A percentile compares a stretch with the other conserved stretches of the same genome.
Evolutionary conservation across 2,797 vertebrate genomes (phyloP).

Genomic region (Neoniphon sammara): DNA sequence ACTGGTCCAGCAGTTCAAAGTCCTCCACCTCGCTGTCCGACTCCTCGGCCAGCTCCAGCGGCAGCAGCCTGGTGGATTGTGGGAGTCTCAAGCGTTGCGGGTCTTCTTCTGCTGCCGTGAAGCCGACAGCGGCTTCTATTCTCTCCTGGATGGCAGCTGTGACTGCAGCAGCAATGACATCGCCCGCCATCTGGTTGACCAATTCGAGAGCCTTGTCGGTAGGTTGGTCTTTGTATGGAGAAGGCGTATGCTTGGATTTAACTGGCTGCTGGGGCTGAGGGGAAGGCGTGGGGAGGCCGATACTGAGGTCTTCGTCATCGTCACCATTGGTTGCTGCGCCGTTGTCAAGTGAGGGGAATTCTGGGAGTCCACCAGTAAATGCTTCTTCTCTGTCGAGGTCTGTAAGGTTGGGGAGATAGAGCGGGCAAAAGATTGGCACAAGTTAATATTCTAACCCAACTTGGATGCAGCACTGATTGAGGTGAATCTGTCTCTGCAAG

Average conservation of each 20-base stretch:
- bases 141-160: constrained; percentile 92
- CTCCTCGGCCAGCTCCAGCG: constrained; percentile 84
- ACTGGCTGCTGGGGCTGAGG: constrained; percentile 35
- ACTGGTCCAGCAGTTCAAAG: constrained; percentile 98
- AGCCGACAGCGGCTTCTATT: constrained; percentile 76
- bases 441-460: too few relatives aligned
- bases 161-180: constrained; percentile 88
- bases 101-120: not conserved
- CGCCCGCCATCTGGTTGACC: constrained; percentile 87
- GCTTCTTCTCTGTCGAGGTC: constrained; percentile 93
- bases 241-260: constrained; percentile 55
- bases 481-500: too few relatives aligned
- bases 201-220: constrained; percentile 79
- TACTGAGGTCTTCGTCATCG: constrained; percentile 89
- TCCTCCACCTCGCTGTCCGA: constrained; percentile 96
- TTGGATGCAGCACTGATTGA: too few relatives aligned
- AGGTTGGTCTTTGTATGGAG: constrained; percentile 70
- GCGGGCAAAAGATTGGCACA: not conserved
- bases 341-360: constrained; percentile 94
- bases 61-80: constrained; percentile 66
- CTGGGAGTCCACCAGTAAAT: constrained; percentile 88
- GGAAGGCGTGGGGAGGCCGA: constrained; percentile 78
- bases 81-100: constrained; percentile 15
- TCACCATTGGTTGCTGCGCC: constrained; percentile 88
- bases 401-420: constrained; percentile 59